Percentiles rank a stretch among this genome's conserved stretches.
These are phyloP conservation scores for Intoshia linei DNA, from an alignment of 1,140 invertebrate genomes.

Conservation along the genomic window DNA sequence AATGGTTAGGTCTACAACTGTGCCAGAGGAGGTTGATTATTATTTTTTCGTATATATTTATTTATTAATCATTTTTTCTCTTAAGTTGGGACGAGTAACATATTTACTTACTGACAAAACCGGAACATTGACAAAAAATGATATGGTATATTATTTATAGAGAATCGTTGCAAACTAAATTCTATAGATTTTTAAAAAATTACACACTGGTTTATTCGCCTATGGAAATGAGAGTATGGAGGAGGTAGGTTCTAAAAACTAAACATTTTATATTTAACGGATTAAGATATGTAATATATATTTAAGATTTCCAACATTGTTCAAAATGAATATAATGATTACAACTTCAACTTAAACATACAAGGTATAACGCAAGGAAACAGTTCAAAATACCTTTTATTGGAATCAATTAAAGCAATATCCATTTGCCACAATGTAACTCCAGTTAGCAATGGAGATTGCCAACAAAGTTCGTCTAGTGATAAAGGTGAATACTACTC, in stretches of 20 bases:
- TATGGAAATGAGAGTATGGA: conserved; percentile 46
- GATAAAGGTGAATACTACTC: conserved; percentile 14
- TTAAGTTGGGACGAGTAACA: conserved; percentile 46
- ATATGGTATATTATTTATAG: conserved; percentile 34
- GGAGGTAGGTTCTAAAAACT: no score
- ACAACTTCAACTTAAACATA: neutral
- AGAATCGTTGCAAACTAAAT: conserved; percentile 7
- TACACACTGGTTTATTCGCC: conserved; percentile 56
- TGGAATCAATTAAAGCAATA: conserved; percentile 59
- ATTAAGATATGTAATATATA: no score
- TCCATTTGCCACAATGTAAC: conserved; percentile 96
- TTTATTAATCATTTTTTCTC: neutral
- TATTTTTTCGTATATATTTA: neutral
- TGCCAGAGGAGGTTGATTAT: conserved; percentile 46
- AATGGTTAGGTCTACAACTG: conserved; percentile 84
- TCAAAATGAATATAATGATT: no score
- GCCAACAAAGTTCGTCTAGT: conserved; percentile 9
- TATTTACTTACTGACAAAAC: conserved; percentile 89
- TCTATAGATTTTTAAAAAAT: conserved; percentile 41
- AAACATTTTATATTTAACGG: no score
- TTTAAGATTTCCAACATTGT: no score
- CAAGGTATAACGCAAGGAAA: conserved; percentile 4
- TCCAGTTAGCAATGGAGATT: conserved; percentile 45
- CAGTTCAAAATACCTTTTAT: conserved; percentile 29
- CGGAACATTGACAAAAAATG: conserved; percentile 85